phyloP scores from a whole-genome alignment of 2,888 invertebrate species.

The Cerastoderma edule region DNA sequence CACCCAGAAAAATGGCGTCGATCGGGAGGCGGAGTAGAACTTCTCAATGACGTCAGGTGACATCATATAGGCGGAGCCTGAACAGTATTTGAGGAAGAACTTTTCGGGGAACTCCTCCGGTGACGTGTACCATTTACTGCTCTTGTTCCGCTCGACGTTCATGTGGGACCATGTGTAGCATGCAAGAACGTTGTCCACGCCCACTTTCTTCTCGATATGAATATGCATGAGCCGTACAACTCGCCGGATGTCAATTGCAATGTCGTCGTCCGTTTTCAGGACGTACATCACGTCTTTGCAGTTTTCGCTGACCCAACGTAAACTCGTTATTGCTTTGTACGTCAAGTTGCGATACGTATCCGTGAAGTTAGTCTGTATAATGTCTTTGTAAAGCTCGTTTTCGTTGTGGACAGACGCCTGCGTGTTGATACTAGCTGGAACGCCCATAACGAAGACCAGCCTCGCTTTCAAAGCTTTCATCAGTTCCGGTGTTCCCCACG shows the following conservation, averaged over 20 bases:
- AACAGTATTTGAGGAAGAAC: conserved; percentile 83
- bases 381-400: conserved; percentile 76
- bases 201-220: conserved; percentile 57
- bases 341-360: conserved; percentile 84
- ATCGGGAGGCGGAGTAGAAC: conserved; percentile 87
- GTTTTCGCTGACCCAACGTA: conserved; percentile 83
- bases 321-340: conserved; percentile 83
- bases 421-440: conserved; percentile 55
- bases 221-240: conserved; percentile 63
- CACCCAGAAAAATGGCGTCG: conserved; percentile 92
- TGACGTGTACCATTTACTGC: conserved; percentile 84
- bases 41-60: conserved; percentile 87
- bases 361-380: conserved; percentile 82
- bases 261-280: conserved; percentile 84
- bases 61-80: conserved; percentile 85
- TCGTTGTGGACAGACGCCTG: conserved; percentile 76
- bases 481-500: conserved; percentile 77
- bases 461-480: conserved; percentile 67
- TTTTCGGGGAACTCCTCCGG: conserved; percentile 81
- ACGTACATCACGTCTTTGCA: conserved; percentile 81
- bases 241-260: conserved; percentile 85
- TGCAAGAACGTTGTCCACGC: conserved; percentile 62
- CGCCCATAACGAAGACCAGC: conserved; percentile 81
- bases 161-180: conserved; percentile 82
- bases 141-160: conserved; percentile 81